These are phyloP conservation scores for Zaprionus bogoriensis DNA, from an alignment of 2,888 invertebrate species.

Conservation along the genomic window DNA sequence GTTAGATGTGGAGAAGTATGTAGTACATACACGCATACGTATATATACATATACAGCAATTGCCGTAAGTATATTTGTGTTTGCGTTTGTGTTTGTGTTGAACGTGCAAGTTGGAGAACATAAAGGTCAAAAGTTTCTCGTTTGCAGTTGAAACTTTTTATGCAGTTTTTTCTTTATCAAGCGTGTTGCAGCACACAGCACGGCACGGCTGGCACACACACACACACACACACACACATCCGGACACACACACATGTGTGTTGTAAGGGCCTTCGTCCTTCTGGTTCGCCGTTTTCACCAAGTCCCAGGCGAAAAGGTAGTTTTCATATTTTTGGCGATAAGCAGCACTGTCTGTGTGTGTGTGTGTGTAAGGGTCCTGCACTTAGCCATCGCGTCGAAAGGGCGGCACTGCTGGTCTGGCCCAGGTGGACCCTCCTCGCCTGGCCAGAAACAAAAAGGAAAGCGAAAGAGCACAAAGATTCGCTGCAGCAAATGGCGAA, in stretches of 20 bases:
- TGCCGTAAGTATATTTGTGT: conserved; percentile 8
- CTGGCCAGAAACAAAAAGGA: conserved; percentile 23
- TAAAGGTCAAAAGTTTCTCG: conserved; percentile 79
- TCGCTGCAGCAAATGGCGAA: conserved; percentile 74
- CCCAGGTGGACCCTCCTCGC: conserved; percentile 49
- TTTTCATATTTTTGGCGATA: conserved; percentile 78
- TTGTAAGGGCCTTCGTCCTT: conserved; percentile 38
- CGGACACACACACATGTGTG: conserved; percentile 3
- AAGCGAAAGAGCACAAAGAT: conserved; percentile 30
- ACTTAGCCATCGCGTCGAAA: conserved; percentile 54
- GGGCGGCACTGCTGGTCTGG: too few species aligned
- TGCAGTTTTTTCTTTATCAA: conserved; percentile 69
- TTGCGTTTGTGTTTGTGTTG: conserved; percentile 20
- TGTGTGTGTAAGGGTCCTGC: conserved; percentile 43
- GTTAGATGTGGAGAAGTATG: conserved; percentile 9
- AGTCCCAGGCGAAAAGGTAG: conserved; percentile 54
- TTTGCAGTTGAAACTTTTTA: conserved; percentile 68
- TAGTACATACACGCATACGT: conserved; percentile 3
- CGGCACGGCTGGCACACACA: conserved; percentile 23
- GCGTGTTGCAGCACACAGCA: conserved; percentile 56
- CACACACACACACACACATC: conserved; percentile 13
- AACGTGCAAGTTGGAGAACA: conserved; percentile 47
- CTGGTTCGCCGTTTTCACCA: conserved; percentile 20
- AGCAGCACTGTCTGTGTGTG: conserved; percentile 37
- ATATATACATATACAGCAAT: conserved; percentile 5